phyloP scores from a whole-genome alignment of 2,113 vertebrate genomes.

The Poecilia latipinna region DNA sequence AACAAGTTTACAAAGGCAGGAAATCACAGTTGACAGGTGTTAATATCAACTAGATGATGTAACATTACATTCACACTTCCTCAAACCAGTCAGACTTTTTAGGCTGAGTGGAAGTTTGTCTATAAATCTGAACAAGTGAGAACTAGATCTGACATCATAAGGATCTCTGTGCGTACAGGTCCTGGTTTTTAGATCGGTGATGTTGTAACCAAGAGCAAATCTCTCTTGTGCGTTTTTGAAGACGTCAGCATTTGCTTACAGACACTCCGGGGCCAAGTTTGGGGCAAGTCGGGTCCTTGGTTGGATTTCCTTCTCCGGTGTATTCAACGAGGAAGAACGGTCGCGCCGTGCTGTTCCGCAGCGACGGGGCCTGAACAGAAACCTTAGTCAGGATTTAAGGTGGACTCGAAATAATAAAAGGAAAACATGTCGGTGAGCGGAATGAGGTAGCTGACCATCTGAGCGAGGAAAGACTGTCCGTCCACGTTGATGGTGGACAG shows the following conservation, averaged over 20 bases:
- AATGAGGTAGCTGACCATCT: conserved; percentile 73
- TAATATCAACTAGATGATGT: too few species aligned
- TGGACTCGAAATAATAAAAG: neutral
- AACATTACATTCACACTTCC: too few species aligned
- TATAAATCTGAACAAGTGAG: too few species aligned
- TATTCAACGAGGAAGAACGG: conserved; percentile 82
- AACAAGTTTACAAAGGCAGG: too few species aligned
- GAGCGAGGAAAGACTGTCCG: conserved; percentile 81
- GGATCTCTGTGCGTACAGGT: too few species aligned
- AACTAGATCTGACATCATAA: too few species aligned
- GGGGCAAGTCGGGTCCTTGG: conserved; percentile 76
- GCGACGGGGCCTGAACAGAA: conserved; percentile 68
- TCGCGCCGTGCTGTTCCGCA: conserved; percentile 71
- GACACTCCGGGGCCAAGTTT: conserved; percentile 79
- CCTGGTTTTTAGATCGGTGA: neutral
- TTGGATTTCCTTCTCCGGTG: conserved; percentile 75
- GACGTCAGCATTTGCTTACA: conserved; percentile 65
- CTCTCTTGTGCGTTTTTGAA: neutral
- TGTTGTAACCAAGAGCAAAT: neutral
- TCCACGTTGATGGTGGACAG: conserved; percentile 74
- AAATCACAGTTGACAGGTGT: too few species aligned
- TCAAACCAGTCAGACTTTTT: too few species aligned
- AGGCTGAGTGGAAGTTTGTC: too few species aligned
- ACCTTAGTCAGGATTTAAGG: neutral
- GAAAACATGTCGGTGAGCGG: neutral